Evolutionary conservation across 2,797 vertebrate genomes (phyloP), one percentile per base, ranked within the genome.

Genomic region (Schizopygopsis pylzovi): DNA sequence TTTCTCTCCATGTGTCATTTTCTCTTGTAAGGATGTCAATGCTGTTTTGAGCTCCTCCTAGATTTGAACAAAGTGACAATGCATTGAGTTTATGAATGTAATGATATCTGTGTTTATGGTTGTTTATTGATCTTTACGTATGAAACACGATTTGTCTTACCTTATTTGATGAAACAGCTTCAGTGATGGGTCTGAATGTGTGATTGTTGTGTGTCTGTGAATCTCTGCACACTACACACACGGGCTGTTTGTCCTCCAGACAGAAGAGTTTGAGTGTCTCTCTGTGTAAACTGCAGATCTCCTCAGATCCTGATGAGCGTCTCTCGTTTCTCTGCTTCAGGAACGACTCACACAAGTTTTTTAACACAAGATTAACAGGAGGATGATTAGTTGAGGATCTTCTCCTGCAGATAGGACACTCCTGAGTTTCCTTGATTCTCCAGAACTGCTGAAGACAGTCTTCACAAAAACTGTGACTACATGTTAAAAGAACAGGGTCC

Each of bases 131-230:
- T 47, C 41, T 47, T 72, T 9, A 72, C n/a, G 28, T 3, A 18
- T 18, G n/a, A n/a, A 13, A 43, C 2, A 13, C 49, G 28, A 37
- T 41, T 1, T 9, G 25, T 76, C 47, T 28, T 76, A 76, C 73
- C 73, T 76, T 76, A 0, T 37, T 54, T 20, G 73, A 54, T 10
- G 73, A 10, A 37, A 76, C 45, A 6, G 6, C 73, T 22, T 75
- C 72, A 75, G 47, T 33, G 25, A 75, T 75, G n/a, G 25, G 47
- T 75, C 3, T 73, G 43, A 73, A 73, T 5, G 71, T 41, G 39
- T 41, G 39, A 41, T 41, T 41, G 39, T 6, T 6, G 4, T 52
- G 72, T 75, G 47, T 25, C 6, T 75, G 8, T 9, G 47, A 75
- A 2, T 73, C 71, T 73, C 71, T 73, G 9, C 72, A 75, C 72